Evolutionary conservation across 2,113 vertebrate genomes (phyloP).

Genomic region (Xiphias gladius): DNA sequence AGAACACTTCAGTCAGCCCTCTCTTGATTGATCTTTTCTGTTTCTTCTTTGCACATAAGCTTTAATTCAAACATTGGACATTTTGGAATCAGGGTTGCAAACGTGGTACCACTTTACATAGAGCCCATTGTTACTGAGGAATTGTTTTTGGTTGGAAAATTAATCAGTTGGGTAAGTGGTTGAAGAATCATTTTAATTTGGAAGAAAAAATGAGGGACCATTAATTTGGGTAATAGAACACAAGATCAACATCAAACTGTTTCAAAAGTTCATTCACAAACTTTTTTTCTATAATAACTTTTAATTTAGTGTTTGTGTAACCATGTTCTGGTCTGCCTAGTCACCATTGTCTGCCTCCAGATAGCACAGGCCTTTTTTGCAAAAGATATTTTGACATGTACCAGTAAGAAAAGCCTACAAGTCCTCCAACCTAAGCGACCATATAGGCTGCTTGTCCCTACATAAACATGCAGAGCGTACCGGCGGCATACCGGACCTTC

Average conservation of each 20-base stretch:
- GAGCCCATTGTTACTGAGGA: not conserved
- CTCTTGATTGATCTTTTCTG: not conserved
- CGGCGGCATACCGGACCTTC: too few species aligned
- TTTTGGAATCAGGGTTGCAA: not conserved
- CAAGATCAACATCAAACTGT: not conserved
- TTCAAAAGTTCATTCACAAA: not conserved
- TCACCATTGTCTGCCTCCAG: not conserved
- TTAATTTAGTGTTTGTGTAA: not conserved
- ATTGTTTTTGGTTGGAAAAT: not conserved
- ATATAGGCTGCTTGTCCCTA: too few species aligned
- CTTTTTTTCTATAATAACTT: not conserved
- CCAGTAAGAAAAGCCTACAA: not conserved
- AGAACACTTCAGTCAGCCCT: not conserved
- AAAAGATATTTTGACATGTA: not conserved
- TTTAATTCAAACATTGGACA: not conserved
- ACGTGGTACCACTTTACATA: not conserved
- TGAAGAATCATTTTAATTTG: not conserved
- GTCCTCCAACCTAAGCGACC: not conserved
- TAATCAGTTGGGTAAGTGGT: not conserved
- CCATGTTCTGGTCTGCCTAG: not conserved
- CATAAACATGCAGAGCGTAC: too few species aligned
- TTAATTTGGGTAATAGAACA: not conserved
- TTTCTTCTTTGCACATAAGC: not conserved
- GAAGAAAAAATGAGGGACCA: not conserved
- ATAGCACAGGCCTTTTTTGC: not conserved